A percentile compares a stretch with the other conserved stretches of the same genome.
Evolutionary conservation across 2,797 vertebrate species (phyloP).

Genomic region (Arremon aurantiirostris): DNA sequence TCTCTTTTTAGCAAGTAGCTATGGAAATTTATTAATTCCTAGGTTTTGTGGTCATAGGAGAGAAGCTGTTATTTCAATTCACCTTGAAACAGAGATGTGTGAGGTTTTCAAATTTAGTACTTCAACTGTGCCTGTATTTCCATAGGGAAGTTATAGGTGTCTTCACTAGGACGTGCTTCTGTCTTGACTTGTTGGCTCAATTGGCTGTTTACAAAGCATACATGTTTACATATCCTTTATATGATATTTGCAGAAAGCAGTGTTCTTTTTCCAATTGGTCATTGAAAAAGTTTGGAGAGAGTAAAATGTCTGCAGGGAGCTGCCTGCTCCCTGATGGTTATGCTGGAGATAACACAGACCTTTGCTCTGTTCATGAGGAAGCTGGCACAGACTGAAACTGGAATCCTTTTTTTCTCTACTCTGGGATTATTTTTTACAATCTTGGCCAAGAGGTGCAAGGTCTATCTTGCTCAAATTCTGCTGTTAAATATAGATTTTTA

Average conservation of each 20-base stretch:
- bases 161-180: neutral
- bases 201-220: neutral
- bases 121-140: neutral
- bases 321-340: fast-evolving
- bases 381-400: neutral
- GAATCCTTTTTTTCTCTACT: neutral
- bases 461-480: neutral
- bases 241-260: neutral
- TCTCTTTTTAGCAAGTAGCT: neutral
- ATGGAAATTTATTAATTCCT: neutral
- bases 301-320: neutral
- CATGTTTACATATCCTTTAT: no score
- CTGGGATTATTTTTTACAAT: neutral
- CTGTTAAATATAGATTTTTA: neutral
- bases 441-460: neutral
- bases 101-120: neutral
- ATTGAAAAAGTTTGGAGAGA: neutral
- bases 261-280: neutral
- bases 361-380: neutral
- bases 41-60: neutral
- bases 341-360: neutral
- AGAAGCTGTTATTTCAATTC: neutral
- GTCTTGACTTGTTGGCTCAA: neutral
- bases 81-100: neutral
- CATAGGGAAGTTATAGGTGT: neutral